These are phyloP conservation scores for Popillia japonica DNA, from an alignment of 1,140 invertebrate genomes.

Conservation along the genomic window DNA sequence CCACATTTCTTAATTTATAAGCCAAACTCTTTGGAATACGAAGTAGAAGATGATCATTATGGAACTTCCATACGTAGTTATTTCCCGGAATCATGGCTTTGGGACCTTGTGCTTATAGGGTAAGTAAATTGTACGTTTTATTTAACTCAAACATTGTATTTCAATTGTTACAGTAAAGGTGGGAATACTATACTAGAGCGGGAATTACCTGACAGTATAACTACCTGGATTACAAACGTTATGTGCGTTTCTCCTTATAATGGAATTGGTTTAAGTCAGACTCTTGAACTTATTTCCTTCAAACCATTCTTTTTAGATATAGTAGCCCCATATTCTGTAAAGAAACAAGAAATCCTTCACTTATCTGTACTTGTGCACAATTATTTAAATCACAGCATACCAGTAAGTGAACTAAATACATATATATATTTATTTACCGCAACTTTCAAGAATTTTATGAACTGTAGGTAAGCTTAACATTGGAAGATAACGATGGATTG, in stretches of 20 bases:
- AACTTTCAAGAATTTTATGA: too few species aligned
- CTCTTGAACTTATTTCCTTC: constrained; percentile 69
- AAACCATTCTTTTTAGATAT: constrained; percentile 79
- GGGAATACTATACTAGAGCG: constrained; percentile 46
- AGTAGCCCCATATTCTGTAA: constrained; percentile 74
- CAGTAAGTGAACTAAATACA: constrained; percentile 56
- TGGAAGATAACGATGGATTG: constrained; percentile 63
- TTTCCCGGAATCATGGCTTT: constrained; percentile 77
- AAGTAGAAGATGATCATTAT: neutral
- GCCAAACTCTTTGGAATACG: neutral
- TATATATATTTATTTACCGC: too few species aligned
- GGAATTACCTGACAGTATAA: constrained; percentile 75
- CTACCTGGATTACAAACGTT: constrained; percentile 75
- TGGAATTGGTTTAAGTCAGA: constrained; percentile 71
- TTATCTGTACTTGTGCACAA: constrained; percentile 78
- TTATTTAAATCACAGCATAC: constrained; percentile 72
- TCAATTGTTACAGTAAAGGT: neutral
- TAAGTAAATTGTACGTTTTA: too few species aligned
- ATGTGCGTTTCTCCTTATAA: constrained; percentile 71
- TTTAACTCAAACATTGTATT: neutral
- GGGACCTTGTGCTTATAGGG: constrained; percentile 68
- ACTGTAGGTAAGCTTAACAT: constrained; percentile 63
- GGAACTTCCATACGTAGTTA: constrained; percentile 62
- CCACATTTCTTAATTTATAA: constrained; percentile 20
- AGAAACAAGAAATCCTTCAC: constrained; percentile 72